Evolutionary conservation across 2,888 invertebrate species (phyloP).

Genomic region (Drosophila fulvimacula): DNA sequence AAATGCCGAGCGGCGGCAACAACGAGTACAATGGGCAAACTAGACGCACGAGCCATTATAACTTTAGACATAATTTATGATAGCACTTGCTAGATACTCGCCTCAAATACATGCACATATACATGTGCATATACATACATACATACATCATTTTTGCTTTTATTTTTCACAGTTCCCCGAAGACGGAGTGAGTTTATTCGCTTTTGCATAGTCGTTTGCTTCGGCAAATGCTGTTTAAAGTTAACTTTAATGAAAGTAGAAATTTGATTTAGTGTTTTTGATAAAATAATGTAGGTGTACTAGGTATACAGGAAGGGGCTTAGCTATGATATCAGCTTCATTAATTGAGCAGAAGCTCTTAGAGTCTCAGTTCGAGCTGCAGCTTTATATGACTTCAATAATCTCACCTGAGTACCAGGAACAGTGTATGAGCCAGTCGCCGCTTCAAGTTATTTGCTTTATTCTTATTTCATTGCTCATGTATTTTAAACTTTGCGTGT

Average conservation of each 20-base stretch:
- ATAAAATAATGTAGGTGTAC: neutral
- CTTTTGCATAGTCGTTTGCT: neutral
- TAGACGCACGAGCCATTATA: conserved; percentile 71
- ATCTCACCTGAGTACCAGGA: neutral
- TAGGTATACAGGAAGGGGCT: neutral
- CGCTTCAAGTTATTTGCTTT: neutral
- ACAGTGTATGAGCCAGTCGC: neutral
- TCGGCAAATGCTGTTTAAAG: no score
- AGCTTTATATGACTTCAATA: no score
- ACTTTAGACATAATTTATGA: conserved; percentile 76
- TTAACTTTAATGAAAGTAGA: neutral
- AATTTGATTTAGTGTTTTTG: neutral
- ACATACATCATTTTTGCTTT: conserved; percentile 28
- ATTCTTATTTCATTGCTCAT: conserved; percentile 16
- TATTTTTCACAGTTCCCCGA: conserved; percentile 2
- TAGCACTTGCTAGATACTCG: conserved; percentile 63
- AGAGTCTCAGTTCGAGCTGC: neutral
- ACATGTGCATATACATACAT: neutral
- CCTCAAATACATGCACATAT: conserved; percentile 17
- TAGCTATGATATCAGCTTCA: neutral
- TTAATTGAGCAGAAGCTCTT: neutral
- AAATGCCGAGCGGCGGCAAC: conserved; percentile 41
- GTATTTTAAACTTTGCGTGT: conserved; percentile 62
- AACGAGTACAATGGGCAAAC: conserved; percentile 57
- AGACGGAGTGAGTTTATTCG: neutral